Conservation (phyloP, 2,888 invertebrate species). For the Euzetes globulus region DNA sequence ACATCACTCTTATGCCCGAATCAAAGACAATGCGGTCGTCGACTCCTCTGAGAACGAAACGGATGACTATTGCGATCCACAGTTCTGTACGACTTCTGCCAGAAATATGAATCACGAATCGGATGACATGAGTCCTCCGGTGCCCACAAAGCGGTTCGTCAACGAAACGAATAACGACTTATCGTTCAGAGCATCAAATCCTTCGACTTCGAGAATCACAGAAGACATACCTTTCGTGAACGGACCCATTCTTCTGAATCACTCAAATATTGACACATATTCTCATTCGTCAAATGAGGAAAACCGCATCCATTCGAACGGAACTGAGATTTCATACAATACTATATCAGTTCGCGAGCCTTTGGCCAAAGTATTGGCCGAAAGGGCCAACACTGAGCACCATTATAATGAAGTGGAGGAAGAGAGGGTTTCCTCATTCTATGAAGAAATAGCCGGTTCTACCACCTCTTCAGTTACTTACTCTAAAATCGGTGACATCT, state of each 20-base stretch:
- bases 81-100: neutral
- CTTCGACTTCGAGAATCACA: neutral
- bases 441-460: conserved; percentile 37
- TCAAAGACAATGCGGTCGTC: neutral
- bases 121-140: neutral
- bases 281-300: neutral
- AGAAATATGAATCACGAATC: neutral
- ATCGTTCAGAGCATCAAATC: neutral
- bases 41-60: conserved; percentile 34
- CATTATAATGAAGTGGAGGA: conserved; percentile 39
- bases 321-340: conserved; percentile 36
- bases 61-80: conserved; percentile 29
- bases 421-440: conserved; percentile 37
- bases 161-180: neutral
- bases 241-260: neutral
- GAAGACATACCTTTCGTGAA: neutral
- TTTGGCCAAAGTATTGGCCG: conserved; percentile 37
- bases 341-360: conserved; percentile 38
- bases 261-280: neutral
- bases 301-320: neutral
- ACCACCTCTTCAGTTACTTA: conserved; percentile 35
- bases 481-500: conserved; percentile 30
- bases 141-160: neutral
- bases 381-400: conserved; percentile 35
- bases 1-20: conserved; percentile 31